These are phyloP conservation scores for Sprattus sprattus DNA, from an alignment of 2,113 vertebrate genomes.

Conservation along the genomic window DNA sequence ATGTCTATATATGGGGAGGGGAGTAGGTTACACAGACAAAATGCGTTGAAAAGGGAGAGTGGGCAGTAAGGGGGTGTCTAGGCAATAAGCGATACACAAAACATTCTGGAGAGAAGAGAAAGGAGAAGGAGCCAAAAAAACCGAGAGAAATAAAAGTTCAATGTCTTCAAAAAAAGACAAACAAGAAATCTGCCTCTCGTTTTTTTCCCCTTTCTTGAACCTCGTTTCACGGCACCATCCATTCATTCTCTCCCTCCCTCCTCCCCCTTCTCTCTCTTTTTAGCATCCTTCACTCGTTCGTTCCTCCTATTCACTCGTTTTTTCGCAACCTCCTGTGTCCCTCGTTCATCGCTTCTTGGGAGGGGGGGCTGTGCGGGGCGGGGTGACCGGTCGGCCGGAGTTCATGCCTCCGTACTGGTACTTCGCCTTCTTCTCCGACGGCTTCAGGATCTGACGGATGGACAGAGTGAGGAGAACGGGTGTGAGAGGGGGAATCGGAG, in stretches of 20 bases:
- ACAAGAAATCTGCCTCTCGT: neutral
- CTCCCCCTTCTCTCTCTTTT: neutral
- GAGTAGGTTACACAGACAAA: neutral
- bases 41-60: neutral
- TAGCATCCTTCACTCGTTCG: slow-evolving; percentile 3
- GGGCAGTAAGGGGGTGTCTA: neutral
- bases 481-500: too few relatives aligned
- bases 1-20: neutral
- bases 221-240: neutral
- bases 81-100: neutral
- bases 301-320: neutral
- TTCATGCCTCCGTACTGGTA: slow-evolving; percentile 43
- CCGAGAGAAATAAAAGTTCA: neutral
- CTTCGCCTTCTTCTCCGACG: slow-evolving; percentile 41
- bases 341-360: slow-evolving; percentile 37
- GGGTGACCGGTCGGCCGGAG: slow-evolving; percentile 33
- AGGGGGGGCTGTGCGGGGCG: slow-evolving; percentile 30
- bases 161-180: neutral
- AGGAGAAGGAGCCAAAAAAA: neutral
- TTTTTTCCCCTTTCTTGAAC: neutral
- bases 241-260: neutral
- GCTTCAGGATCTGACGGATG: slow-evolving; percentile 35
- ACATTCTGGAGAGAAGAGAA: neutral
- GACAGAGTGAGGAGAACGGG: neutral
- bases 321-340: neutral